Conservation (phyloP, 2,888 invertebrate genomes). For the Notodonta ziczac region DNA sequence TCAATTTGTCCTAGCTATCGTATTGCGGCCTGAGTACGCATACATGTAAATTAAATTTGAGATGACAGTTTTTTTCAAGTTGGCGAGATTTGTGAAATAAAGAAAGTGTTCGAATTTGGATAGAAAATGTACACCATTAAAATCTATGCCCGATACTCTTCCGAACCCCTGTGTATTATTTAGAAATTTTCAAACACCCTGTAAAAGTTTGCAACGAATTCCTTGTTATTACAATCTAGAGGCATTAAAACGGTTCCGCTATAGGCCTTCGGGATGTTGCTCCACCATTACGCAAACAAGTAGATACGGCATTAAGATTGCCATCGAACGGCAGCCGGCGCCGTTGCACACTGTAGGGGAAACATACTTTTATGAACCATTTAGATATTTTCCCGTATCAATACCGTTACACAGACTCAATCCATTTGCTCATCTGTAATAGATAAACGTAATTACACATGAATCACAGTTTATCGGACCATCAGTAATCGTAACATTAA, state of each 20-base stretch:
- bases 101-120: no score
- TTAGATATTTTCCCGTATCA: conserved; percentile 51
- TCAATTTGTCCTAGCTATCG: no score
- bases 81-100: no score
- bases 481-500: conserved; percentile 43
- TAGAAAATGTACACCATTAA: no score
- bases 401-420: conserved; percentile 60
- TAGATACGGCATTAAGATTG: conserved; percentile 66
- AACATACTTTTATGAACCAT: conserved; percentile 58
- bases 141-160: no score
- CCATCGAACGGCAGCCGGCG: conserved; percentile 54
- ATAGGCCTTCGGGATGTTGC: conserved; percentile 46
- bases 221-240: conserved; percentile 36
- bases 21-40: no score
- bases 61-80: no score
- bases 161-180: no score
- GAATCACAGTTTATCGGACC: conserved; percentile 50
- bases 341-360: conserved; percentile 46
- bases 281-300: conserved; percentile 68
- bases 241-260: conserved; percentile 4
- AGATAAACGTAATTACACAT: conserved; percentile 57
- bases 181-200: background rate
- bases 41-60: no score
- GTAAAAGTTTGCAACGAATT: conserved; percentile 35
- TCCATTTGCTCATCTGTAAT: conserved; percentile 59